A percentile compares a stretch with the other conserved stretches of the same genome.
Evolutionary conservation across 2,797 vertebrate species (phyloP).

Genomic region (Poeciliopsis gracilis): DNA sequence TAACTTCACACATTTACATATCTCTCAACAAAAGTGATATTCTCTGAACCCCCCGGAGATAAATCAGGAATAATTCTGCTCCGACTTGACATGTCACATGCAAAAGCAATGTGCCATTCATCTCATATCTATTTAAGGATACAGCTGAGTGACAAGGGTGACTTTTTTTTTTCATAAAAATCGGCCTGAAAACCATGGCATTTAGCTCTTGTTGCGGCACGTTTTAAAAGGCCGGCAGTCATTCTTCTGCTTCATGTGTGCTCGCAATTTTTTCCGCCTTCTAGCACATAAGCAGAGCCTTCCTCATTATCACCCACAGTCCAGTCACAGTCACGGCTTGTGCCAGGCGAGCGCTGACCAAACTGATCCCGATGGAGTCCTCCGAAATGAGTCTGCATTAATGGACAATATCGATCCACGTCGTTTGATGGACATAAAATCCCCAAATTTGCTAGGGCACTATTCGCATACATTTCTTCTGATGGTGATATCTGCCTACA

Average conservation of each 20-base stretch:
- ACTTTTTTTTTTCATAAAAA: conserved; percentile 51
- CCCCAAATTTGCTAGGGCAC: conserved; percentile 18
- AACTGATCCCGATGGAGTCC: conserved; percentile 28
- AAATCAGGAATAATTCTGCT: conserved; percentile 70
- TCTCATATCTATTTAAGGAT: conserved; percentile 59
- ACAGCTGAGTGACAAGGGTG: conserved; percentile 54
- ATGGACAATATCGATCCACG: conserved; percentile 16
- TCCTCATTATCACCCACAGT: conserved; percentile 62
- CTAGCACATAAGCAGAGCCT: conserved; percentile 60
- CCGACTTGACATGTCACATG: conserved; percentile 64
- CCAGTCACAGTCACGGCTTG: conserved; percentile 58
- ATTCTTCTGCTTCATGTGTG: conserved; percentile 52
- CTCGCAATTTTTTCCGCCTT: conserved; percentile 64
- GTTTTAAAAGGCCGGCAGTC: conserved; percentile 39
- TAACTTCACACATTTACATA: conserved; percentile 80
- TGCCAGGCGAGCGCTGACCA: conserved; percentile 54
- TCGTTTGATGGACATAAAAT: conserved; percentile 48
- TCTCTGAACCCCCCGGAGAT: conserved; percentile 72
- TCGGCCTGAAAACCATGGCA: conserved; percentile 43
- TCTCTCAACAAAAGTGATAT: conserved; percentile 79
- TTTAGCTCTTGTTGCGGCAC: conserved; percentile 42
- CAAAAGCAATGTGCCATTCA: conserved; percentile 59
- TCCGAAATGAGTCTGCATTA: conserved; percentile 21
- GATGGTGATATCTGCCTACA: conserved; percentile 26
- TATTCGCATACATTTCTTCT: conserved; percentile 25